phyloP scores from a whole-genome alignment of 1,140 invertebrate genomes.

The Trichonephila clavipes region DNA sequence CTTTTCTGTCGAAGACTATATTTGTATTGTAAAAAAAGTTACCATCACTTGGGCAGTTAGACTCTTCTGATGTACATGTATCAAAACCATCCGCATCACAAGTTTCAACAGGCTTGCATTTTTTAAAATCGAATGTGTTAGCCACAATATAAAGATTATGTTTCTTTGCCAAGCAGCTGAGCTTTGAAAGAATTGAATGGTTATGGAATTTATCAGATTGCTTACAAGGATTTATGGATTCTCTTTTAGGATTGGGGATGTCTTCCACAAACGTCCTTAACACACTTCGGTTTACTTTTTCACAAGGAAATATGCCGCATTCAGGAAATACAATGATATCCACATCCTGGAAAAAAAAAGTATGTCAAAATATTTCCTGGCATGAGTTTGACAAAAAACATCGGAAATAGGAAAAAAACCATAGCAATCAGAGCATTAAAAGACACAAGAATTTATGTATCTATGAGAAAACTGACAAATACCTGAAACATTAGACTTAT shows the following conservation, averaged over 20 bases:
- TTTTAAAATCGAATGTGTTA: constrained; percentile 86
- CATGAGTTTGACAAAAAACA: no score
- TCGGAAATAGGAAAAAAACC: no score
- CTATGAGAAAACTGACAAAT: no score
- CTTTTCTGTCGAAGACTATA: constrained; percentile 86
- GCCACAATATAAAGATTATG: constrained; percentile 85
- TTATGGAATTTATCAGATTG: constrained; percentile 50
- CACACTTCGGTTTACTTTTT: not conserved
- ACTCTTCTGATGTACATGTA: constrained; percentile 31
- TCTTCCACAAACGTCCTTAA: constrained; percentile 8
- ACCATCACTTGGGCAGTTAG: constrained; percentile 80
- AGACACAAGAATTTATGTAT: no score
- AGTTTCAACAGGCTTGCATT: constrained; percentile 81
- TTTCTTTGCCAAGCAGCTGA: constrained; percentile 84
- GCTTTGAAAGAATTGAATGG: constrained; percentile 78
- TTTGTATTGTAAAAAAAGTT: constrained; percentile 87
- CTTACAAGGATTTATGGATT: constrained; percentile 58
- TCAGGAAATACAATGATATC: constrained; percentile 94
- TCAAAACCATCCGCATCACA: constrained; percentile 79
- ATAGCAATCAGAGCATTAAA: no score
- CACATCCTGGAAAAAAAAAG: constrained; percentile 82
- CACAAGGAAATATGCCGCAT: constrained; percentile 81
- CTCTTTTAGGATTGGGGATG: constrained; percentile 50
- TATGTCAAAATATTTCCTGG: no score
- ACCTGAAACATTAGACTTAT: no score